Conservation (phyloP, 2,888 invertebrate species). For the Steinernema scapterisci region DNA sequence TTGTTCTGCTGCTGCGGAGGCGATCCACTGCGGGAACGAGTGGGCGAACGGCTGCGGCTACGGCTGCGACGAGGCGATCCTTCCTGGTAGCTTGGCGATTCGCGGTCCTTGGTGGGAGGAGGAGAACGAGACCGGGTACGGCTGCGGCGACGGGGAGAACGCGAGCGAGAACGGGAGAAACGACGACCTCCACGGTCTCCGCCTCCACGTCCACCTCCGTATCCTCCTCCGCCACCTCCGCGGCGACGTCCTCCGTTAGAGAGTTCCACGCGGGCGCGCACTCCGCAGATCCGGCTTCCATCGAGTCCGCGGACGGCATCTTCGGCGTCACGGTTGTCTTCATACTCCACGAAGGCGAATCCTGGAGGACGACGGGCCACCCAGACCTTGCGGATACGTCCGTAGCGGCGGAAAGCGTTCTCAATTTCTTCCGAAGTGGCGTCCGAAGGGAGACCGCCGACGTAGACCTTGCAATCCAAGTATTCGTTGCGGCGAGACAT, state of each 20-base stretch:
- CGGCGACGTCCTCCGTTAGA: slow-evolving; percentile 69
- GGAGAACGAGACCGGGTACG: background rate
- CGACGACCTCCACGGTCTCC: background rate
- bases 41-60: slow-evolving; percentile 5
- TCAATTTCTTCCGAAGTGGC: slow-evolving; percentile 76
- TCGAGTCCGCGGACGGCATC: slow-evolving; percentile 70
- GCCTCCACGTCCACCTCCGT: background rate
- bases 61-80: background rate
- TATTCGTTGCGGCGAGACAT: slow-evolving; percentile 19
- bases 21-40: slow-evolving; percentile 2
- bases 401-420: slow-evolving; percentile 84
- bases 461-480: slow-evolving; percentile 78
- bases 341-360: slow-evolving; percentile 71
- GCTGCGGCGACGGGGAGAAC: slow-evolving; percentile 28
- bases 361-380: slow-evolving; percentile 88
- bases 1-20: background rate
- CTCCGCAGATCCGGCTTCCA: slow-evolving; percentile 70
- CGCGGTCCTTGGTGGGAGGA: background rate
- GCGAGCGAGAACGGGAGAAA: slow-evolving; percentile 5
- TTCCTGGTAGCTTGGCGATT: slow-evolving; percentile 13
- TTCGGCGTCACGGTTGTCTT: slow-evolving; percentile 78
- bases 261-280: slow-evolving; percentile 69
- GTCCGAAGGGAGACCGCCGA: slow-evolving; percentile 87
- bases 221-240: slow-evolving; percentile 56
- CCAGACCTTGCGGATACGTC: slow-evolving; percentile 88